phyloP scores from a whole-genome alignment of 2,888 invertebrate species.

The Latrodectus elegans region DNA sequence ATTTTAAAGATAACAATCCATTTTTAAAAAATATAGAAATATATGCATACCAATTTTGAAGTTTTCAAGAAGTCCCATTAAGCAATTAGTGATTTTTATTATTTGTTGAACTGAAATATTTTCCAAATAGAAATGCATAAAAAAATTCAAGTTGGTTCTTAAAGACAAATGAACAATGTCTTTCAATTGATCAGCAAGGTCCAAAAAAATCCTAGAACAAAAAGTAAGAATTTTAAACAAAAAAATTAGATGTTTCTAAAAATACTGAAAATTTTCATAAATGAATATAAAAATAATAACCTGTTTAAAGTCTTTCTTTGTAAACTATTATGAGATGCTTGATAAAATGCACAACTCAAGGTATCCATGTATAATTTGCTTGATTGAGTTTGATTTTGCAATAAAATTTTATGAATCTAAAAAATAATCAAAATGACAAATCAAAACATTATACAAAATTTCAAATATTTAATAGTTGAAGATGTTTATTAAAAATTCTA shows the following conservation, averaged over 20 bases:
- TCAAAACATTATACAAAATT: no score
- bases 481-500: no score
- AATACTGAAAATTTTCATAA: neutral
- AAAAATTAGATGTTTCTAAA: neutral
- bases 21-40: neutral
- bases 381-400: neutral
- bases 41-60: conserved; percentile 22
- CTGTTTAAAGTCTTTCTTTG: conserved; percentile 36
- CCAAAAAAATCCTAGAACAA: conserved; percentile 30
- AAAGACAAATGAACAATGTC: neutral
- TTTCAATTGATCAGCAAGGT: neutral
- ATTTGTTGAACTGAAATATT: neutral
- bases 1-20: neutral
- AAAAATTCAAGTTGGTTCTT: neutral
- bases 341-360: conserved; percentile 27
- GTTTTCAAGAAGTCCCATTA: conserved; percentile 37
- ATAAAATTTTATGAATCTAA: conserved; percentile 18
- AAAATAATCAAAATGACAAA: neutral
- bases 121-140: neutral
- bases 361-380: conserved; percentile 9
- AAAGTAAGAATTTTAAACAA: neutral
- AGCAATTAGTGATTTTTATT: neutral
- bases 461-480: no score
- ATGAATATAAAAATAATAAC: conserved; percentile 1
- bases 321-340: conserved; percentile 35